Evolutionary conservation across 2,797 vertebrate genomes (phyloP).

Genomic region (Sphenopsis melanotis): DNA sequence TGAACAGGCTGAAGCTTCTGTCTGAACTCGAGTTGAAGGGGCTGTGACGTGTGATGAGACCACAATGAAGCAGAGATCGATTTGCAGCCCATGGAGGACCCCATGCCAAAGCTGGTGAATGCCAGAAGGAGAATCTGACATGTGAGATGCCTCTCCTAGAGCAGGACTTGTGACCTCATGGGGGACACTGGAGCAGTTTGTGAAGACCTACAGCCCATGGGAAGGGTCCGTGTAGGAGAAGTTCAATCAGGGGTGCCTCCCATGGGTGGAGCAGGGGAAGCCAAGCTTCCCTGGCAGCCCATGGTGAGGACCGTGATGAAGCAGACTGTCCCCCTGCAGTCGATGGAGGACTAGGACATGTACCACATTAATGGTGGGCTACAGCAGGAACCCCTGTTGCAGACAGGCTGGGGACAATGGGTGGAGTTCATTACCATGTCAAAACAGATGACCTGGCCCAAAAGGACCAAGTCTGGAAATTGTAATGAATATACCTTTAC

Average conservation of each 20-base stretch:
- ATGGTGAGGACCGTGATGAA: neutral
- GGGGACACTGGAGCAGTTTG: neutral
- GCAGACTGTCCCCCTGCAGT: neutral
- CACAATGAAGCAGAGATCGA: neutral
- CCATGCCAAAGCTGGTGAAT: neutral
- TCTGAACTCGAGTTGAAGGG: neutral
- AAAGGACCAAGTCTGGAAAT: neutral
- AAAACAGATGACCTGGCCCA: neutral
- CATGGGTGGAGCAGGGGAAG: neutral
- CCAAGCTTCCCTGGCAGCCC: neutral
- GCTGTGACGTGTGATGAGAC: accelerated
- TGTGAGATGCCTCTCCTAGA: neutral
- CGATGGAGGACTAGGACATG: accelerated
- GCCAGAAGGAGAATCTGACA: neutral
- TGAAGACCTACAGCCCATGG: neutral
- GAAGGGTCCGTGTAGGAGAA: neutral
- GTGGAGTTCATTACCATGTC: neutral
- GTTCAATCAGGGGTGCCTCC: neutral
- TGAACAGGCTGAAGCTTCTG: neutral
- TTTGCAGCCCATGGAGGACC: neutral
- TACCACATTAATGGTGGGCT: accelerated
- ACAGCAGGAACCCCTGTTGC: accelerated
- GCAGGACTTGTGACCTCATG: neutral
- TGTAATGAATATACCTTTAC: neutral
- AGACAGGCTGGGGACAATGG: neutral